Percentiles rank a stretch among this genome's conserved stretches.
Evolutionary conservation across 2,113 vertebrate species (phyloP).

Genomic region (Thamnaconus septentrionalis): DNA sequence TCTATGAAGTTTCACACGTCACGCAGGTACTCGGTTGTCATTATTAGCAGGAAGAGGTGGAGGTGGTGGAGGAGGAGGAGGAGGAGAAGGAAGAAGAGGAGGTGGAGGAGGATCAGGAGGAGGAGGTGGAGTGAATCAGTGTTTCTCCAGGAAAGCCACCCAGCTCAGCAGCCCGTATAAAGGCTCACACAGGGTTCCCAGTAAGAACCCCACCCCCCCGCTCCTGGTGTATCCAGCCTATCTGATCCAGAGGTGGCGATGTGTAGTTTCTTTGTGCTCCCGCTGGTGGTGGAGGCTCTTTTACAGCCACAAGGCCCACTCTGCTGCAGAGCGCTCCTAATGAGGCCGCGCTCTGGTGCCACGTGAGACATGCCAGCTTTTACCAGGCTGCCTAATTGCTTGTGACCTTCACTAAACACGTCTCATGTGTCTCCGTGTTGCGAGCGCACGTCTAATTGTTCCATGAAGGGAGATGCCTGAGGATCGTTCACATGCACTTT

Average conservation of each 20-base stretch:
- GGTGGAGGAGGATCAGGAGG: too few species aligned
- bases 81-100: too few species aligned
- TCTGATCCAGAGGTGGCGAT: constrained; percentile 57
- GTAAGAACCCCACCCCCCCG: not conserved
- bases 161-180: too few species aligned
- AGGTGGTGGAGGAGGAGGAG: too few species aligned
- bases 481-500: constrained; percentile 14
- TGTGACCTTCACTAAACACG: constrained; percentile 68
- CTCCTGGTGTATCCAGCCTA: constrained; percentile 47
- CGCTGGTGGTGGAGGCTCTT: constrained; percentile 57
- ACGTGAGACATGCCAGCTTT: constrained; percentile 66
- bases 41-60: too few species aligned
- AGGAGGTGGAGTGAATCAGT: too few species aligned
- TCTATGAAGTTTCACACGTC: too few species aligned
- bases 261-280: constrained; percentile 66
- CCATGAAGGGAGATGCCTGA: constrained; percentile 34
- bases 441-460: constrained; percentile 53
- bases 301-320: constrained; percentile 68
- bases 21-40: too few species aligned
- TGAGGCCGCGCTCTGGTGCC: constrained; percentile 65
- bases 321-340: constrained; percentile 67
- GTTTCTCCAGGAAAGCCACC: too few species aligned
- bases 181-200: too few species aligned
- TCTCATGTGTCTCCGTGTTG: constrained; percentile 56
- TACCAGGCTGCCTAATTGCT: constrained; percentile 70